Evolutionary conservation across 2,888 invertebrate genomes (phyloP), one percentile per base, ranked within the genome.

Genomic region (Hirtodrosophila cameraria): DNA sequence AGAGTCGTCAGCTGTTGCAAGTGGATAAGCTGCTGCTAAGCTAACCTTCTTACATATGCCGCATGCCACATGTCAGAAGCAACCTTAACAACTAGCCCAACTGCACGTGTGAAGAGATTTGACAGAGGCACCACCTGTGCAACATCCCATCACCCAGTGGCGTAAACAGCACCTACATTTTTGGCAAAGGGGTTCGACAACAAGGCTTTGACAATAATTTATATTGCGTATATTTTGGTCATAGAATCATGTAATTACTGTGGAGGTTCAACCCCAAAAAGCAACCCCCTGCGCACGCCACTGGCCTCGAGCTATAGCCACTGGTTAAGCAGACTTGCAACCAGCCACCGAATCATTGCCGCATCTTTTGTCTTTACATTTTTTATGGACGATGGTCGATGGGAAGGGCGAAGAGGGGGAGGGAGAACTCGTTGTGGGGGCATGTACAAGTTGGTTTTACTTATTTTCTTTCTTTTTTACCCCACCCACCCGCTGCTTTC

Each of bases 21-120:
- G 61, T 79, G 78, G 60, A 75, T 85, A 78, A 78, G 68, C 69
- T 67, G 83, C 53, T 82, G 54, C 75, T 78, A 78, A 78, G 82
- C 85, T 60, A 76, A 76, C 68, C 62, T 55, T 50, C 59, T 73
- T 76, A 62, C 60, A 70, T 58, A 46, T 43, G 64, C 57, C 76
- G 36, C 69, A 62, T 48, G 45, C 50, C 59, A 45, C 57, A 68
- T 38, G 64, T 65, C 64, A 64, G 66, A 12, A 42, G 35, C 41
- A 55, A 57, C 66, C 43, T 49, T 65, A 64, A 64, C 63, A 64
- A 43, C n/a, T 42, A 28, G 41, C 42, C 39, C 39, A 41, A 36
- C 27, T 23, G 43, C 45, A 66, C 68, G 73, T 69, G 68, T 69
- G 53, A 73, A 54, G 45, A 54, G 60, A 69, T 69, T 69, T 69